Percentiles rank a stretch among this genome's conserved stretches.
These are phyloP conservation scores for Channa striata DNA, from an alignment of 2,797 vertebrate species.

Conservation along the genomic window DNA sequence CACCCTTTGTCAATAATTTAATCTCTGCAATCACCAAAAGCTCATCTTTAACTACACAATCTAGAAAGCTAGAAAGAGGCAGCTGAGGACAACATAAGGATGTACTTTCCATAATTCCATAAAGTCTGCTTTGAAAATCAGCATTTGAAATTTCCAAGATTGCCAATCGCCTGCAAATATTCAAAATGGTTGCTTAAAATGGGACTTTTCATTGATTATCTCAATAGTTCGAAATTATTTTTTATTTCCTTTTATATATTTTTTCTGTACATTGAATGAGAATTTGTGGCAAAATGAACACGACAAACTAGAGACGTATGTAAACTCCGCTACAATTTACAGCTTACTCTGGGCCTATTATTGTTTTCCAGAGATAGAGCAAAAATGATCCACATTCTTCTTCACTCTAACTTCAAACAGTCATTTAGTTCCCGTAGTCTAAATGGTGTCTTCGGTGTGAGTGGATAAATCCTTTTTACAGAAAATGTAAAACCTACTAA, in stretches of 20 bases:
- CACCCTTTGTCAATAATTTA: slow-evolving; percentile 13
- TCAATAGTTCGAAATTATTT: not conserved
- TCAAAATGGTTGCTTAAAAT: not conserved
- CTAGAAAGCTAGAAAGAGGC: not conserved
- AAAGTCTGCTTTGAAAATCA: not conserved
- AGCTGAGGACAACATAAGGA: not conserved
- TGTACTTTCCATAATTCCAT: too few relatives aligned
- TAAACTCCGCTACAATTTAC: slow-evolving; percentile 45
- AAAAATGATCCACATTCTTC: slow-evolving; percentile 59
- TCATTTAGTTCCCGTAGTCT: slow-evolving; percentile 76
- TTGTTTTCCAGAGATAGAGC: slow-evolving; percentile 49
- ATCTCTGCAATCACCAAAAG: slow-evolving; percentile 10
- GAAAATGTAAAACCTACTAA: slow-evolving; percentile 80
- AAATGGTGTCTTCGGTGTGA: slow-evolving; percentile 70
- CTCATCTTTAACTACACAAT: slow-evolving; percentile 1
- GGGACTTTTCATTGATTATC: not conserved
- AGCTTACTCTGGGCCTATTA: slow-evolving; percentile 57
- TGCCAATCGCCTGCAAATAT: not conserved
- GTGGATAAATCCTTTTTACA: slow-evolving; percentile 76
- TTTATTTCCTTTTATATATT: slow-evolving; percentile 1
- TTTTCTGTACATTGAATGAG: not conserved
- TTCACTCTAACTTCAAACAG: slow-evolving; percentile 73
- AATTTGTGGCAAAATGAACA: slow-evolving; percentile 1
- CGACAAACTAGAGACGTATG: slow-evolving; percentile 9
- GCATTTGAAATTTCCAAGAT: not conserved